Base-by-base conservation (phyloP, 1,140 invertebrate genomes). In the Musca vetustissima region DNA sequence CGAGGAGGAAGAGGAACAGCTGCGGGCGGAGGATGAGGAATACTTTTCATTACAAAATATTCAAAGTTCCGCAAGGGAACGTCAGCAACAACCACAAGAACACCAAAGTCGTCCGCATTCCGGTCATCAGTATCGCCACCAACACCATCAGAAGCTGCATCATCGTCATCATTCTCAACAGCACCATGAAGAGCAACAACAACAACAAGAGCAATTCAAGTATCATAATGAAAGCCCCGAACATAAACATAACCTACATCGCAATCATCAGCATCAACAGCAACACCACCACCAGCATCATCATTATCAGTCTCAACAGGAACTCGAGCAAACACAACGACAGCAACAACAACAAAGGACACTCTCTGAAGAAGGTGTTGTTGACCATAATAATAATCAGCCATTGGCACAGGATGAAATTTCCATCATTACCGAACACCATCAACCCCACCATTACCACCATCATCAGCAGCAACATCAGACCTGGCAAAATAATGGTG, bases 291-390 rank as follows among this genome's bases (percentile, higher is more conserved):
- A 68, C 6, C 67, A 53, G 8, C 21, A 14, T 19, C 66, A 68
- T 19, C 47, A 25, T 36, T 49, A 68, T 65, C 66, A 61, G 8
- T 24, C 64, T 50, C 66, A 66, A 21, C 22, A 70, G 32, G 1
- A 70, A 24, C 17, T 59, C 21, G 25, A 70, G 17, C 73, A 73
- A 43, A 68, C 71, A 11, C 70, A 66, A 13, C 61, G 48, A 43
- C 48, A 64, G 15, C 25, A 65, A 9, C 36, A 64, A 19, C 67
- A 49, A 52, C 67, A 64, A 49, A 52, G 50, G 13, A 17, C 15
- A 13, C 4, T 43, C 36, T 43, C 36, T 11, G 36, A 43, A 11
- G 36, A 43, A 43, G 36, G 36, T 43, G 36, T 43, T 43, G 36
- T 43, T 43, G 36, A 43, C 36, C 36, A 43, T 43, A 43, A 43